phyloP scores from a whole-genome alignment of 2,113 vertebrate species.

The Cyprinodon variegatus region DNA sequence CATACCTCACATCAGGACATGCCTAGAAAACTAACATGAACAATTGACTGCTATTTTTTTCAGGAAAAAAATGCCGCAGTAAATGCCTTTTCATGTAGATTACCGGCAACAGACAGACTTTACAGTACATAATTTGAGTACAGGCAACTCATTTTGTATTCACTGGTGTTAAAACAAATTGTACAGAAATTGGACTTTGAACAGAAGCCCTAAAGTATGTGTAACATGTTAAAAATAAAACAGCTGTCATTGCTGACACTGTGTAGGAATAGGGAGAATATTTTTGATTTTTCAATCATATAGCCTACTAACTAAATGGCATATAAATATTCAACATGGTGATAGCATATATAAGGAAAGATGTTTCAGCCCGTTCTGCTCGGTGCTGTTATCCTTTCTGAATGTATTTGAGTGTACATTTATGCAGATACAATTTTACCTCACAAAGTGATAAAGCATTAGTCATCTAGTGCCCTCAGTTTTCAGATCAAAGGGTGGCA shows the following conservation, averaged over 20 bases:
- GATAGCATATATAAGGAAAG: conserved; percentile 1
- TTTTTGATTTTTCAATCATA: not conserved
- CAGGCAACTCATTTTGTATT: conserved; percentile 51
- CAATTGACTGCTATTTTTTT: conserved; percentile 23
- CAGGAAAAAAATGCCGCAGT: conserved; percentile 1
- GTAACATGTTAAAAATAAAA: not conserved
- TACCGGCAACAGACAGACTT: conserved; percentile 60
- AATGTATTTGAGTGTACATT: conserved; percentile 5
- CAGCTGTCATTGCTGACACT: not conserved
- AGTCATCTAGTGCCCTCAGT: conserved; percentile 19
- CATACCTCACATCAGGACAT: too few relatives aligned
- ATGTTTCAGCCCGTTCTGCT: conserved; percentile 5
- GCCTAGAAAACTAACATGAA: too few relatives aligned
- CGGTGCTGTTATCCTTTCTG: conserved; percentile 23
- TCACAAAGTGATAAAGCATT: conserved; percentile 8
- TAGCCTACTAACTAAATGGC: not conserved
- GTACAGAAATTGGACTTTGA: conserved; percentile 15
- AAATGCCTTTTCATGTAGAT: too few relatives aligned
- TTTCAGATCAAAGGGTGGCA: not conserved
- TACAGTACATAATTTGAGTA: conserved; percentile 57
- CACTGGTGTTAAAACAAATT: conserved; percentile 37
- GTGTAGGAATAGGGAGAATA: not conserved
- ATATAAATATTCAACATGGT: conserved; percentile 5
- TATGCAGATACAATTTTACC: conserved; percentile 24
- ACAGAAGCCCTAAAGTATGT: not conserved